phyloP scores from a whole-genome alignment of 2,797 vertebrate species.

The Hylomyscus alleni region DNA sequence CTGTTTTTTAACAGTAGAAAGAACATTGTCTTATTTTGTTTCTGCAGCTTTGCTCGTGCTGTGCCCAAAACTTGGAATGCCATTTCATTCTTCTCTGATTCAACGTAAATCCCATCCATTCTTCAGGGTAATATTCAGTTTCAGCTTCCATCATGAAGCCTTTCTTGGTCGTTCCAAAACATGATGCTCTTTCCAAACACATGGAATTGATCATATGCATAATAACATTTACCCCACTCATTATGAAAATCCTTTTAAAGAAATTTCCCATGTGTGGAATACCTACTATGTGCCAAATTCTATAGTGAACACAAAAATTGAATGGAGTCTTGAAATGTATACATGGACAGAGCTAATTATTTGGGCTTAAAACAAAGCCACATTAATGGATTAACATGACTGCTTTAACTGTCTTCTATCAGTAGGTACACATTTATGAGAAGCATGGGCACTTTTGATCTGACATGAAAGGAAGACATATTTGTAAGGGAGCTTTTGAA shows the following conservation, averaged over 20 bases:
- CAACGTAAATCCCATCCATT: constrained; percentile 33
- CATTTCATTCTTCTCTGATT: constrained; percentile 48
- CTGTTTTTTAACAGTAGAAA: constrained; percentile 32
- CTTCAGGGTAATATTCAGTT: constrained; percentile 57
- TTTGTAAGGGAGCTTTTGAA: neutral
- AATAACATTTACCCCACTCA: constrained; percentile 53
- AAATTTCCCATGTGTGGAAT: constrained; percentile 52
- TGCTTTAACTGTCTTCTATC: constrained; percentile 1
- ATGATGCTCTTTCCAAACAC: constrained; percentile 19
- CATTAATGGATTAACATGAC: constrained; percentile 11
- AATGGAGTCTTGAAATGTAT: constrained; percentile 8
- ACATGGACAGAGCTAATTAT: constrained; percentile 27
- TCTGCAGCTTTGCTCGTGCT: constrained; percentile 54
- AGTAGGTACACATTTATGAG: neutral
- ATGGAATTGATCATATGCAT: constrained; percentile 42
- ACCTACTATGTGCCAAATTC: constrained; percentile 37
- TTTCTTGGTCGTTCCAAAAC: constrained; percentile 50
- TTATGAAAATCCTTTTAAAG: constrained; percentile 56
- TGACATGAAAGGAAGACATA: neutral
- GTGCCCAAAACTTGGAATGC: constrained; percentile 49
- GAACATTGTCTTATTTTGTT: constrained; percentile 8
- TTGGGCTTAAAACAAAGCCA: constrained; percentile 46
- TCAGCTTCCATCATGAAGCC: constrained; percentile 15
- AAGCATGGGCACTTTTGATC: neutral
- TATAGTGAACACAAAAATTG: constrained; percentile 27